Conservation (phyloP, 2,797 vertebrate genomes). For the Aldrovandia affinis region DNA sequence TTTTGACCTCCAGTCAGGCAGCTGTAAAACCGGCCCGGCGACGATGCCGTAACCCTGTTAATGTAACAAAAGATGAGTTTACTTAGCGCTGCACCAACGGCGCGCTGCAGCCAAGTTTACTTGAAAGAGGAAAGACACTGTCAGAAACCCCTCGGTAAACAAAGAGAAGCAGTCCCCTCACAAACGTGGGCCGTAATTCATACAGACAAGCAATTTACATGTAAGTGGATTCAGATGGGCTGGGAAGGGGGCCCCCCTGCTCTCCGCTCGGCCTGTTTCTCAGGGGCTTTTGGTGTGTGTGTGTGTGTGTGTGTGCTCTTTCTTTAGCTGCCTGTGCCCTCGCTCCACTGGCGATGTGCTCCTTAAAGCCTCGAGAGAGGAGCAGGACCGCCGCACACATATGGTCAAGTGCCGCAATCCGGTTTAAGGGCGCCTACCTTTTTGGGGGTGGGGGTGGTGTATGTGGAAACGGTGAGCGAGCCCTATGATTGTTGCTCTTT, state of each 20-base stretch:
- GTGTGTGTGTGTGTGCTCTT: neutral
- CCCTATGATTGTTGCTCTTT: constrained; percentile 15
- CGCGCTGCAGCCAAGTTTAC: constrained; percentile 85
- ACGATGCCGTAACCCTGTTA: constrained; percentile 85
- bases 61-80: constrained; percentile 87
- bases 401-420: constrained; percentile 36
- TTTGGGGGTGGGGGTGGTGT: constrained; percentile 7
- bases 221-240: constrained; percentile 89
- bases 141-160: constrained; percentile 85
- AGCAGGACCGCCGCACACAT: constrained; percentile 34
- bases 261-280: constrained; percentile 40
- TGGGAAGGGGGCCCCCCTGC: constrained; percentile 67
- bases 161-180: constrained; percentile 81
- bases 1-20: constrained; percentile 71
- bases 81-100: constrained; percentile 83
- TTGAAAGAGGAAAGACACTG: constrained; percentile 87
- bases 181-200: constrained; percentile 84
- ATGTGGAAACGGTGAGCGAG: constrained; percentile 27
- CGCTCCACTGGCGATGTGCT: constrained; percentile 12
- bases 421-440: neutral
- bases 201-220: constrained; percentile 89
- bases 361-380: constrained; percentile 32
- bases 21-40: constrained; percentile 78
- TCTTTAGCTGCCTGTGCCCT: neutral
- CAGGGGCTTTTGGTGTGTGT: too few species aligned